Evolutionary conservation across 1,140 invertebrate genomes (phyloP), one percentile per base, ranked within the genome.

Genomic region (Ceratina australensis): DNA sequence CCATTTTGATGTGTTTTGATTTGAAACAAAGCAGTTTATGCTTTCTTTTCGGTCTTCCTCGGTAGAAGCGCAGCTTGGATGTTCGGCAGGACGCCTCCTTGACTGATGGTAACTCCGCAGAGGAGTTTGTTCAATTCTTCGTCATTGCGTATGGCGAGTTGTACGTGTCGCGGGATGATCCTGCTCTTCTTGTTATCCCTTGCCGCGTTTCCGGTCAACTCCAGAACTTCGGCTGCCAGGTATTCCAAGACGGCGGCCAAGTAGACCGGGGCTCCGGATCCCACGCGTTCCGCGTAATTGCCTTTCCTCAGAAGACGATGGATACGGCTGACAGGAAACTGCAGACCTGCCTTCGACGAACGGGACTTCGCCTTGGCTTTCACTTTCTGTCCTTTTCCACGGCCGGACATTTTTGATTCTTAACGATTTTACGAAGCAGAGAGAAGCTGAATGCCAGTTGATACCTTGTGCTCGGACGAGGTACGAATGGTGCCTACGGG

Each of bases 61-160:
- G 81, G 78, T 4, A 85, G 15, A 28, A 84, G 49, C 0, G 76
- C 81, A 2, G 82, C 81, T 24, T 95, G 94, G 71, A 96, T 95
- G 86, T 94, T 95, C 0, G 95, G 95, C 49, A 96, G 81, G 3
- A 95, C 95, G 80, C 95, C 95, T 78, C 95, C 94, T 83, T 95
- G 92, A 33, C 94, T 93, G 73, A 95, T 95, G 20, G 95, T 95
- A 0, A 96, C 95, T 78, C 95, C 93, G 33, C 93, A 92, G 10
- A 96, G 87, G 8, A 96, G 88, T 87, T 94, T 94, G 87, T 95
- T 95, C 83, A 95, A 89, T 87, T 95, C 95, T 87, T 95, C 95
- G 52, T 84, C 82, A 20, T 84, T 84, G 20, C 81, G 81, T 15
- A 84, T 75, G 15, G 81, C 78, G 20, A 84, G 77, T 56, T 84